These are phyloP conservation scores for Apamea epomidion DNA, from an alignment of 2,888 invertebrate genomes.

Conservation along the genomic window DNA sequence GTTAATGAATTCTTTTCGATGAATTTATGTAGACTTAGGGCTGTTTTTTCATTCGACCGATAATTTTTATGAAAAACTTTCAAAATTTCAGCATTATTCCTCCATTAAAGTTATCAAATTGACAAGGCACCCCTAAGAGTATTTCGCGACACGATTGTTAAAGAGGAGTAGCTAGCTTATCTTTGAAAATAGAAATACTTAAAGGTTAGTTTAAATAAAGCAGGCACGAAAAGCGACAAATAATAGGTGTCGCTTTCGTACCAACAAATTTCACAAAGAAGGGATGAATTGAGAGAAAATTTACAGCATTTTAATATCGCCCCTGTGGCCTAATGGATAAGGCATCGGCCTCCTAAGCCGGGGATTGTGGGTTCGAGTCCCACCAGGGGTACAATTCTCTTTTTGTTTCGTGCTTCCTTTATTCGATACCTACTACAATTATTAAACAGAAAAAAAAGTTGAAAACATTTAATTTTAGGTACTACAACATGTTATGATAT, in stretches of 20 bases:
- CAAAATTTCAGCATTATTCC: too few relatives aligned
- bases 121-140: neutral
- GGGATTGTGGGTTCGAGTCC: constrained; percentile 95
- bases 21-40: too few relatives aligned
- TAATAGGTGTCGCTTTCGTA: neutral
- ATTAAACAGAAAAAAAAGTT: neutral
- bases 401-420: neutral
- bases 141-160: neutral
- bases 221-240: neutral
- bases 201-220: neutral
- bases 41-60: too few relatives aligned
- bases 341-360: constrained; percentile 95
- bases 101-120: too few relatives aligned
- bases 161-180: neutral
- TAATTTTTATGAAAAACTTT: too few relatives aligned
- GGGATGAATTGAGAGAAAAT: neutral
- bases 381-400: constrained; percentile 91
- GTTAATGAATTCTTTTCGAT: neutral
- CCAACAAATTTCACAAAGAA: too few relatives aligned
- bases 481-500: too few relatives aligned
- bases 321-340: constrained; percentile 95
- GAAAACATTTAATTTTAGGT: neutral
- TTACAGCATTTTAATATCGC: constrained; percentile 70
- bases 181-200: neutral
- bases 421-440: neutral